Conservation (phyloP, 2,113 vertebrate species). For the Zosterops lateralis region DNA sequence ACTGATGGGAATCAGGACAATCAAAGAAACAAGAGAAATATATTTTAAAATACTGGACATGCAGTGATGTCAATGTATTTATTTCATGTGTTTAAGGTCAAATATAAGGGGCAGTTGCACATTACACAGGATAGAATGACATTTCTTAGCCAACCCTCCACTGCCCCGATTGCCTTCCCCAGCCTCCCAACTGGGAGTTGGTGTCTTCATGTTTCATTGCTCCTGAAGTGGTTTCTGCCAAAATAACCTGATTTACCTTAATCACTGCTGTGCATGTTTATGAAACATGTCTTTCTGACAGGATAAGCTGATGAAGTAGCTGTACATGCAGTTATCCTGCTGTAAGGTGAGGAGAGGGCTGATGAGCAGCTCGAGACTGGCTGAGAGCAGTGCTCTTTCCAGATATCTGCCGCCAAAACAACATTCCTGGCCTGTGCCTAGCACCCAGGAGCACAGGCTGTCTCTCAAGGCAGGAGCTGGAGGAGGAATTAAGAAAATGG, state of each 20-base stretch:
- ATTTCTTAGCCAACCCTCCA: background rate
- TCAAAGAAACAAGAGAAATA: background rate
- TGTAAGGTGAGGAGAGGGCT: background rate
- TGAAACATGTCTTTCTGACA: background rate
- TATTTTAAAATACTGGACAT: background rate
- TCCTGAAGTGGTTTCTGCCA: background rate
- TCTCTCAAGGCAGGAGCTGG: background rate
- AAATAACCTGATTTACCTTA: background rate
- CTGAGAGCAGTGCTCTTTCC: background rate
- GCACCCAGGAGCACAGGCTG: background rate
- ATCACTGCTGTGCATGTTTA: background rate
- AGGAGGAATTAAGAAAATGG: background rate
- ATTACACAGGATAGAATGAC: background rate
- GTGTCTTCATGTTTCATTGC: background rate
- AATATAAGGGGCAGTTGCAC: background rate
- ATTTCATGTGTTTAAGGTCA: background rate
- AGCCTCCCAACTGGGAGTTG: background rate
- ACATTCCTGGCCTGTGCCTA: background rate
- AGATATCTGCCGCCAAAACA: background rate
- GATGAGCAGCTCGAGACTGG: accelerated
- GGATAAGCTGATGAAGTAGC: background rate
- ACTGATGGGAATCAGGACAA: background rate
- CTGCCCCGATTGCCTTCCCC: background rate
- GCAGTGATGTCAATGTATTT: background rate
- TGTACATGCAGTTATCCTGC: background rate